Conservation (phyloP, 2,888 invertebrate species). For the Seira musarum region DNA sequence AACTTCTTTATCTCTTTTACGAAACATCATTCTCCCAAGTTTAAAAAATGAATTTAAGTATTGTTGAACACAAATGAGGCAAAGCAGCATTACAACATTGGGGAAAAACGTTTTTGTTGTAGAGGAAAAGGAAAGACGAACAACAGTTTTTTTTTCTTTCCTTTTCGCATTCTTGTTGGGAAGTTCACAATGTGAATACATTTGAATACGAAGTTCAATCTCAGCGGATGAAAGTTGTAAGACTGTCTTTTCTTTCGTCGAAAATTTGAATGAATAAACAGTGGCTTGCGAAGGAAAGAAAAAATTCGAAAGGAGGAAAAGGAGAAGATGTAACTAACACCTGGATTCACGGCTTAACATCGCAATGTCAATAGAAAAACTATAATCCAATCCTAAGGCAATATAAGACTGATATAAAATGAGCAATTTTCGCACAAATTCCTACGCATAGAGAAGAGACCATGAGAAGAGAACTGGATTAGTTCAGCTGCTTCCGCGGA, state of each 20-base stretch:
- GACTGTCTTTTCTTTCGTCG: background rate
- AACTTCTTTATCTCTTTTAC: background rate
- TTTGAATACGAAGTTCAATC: constrained; percentile 5
- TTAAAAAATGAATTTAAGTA: constrained; percentile 22
- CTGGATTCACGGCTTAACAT: constrained; percentile 15
- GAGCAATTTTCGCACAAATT: background rate
- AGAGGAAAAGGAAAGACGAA: background rate
- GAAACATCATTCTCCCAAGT: background rate
- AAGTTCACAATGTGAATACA: background rate
- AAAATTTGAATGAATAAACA: constrained; percentile 13
- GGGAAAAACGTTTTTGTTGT: background rate
- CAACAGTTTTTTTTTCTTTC: constrained; percentile 10
- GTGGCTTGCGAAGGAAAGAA: constrained; percentile 19
- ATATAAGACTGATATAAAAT: constrained; percentile 2
- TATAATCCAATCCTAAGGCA: background rate
- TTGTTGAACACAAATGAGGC: constrained; percentile 14
- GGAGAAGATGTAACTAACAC: constrained; percentile 8
- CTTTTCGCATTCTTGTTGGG: background rate
- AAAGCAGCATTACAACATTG: constrained; percentile 5
- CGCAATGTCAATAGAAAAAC: background rate
- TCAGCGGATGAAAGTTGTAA: constrained; percentile 4
- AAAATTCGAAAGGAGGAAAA: constrained; percentile 16
- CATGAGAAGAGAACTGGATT: constrained; percentile 24
- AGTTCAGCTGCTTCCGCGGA: constrained; percentile 20
- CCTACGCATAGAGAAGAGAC: background rate